Evolutionary conservation across 2,888 invertebrate genomes (phyloP), one percentile per base, ranked within the genome.

Genomic region (Phaonia tiefii): DNA sequence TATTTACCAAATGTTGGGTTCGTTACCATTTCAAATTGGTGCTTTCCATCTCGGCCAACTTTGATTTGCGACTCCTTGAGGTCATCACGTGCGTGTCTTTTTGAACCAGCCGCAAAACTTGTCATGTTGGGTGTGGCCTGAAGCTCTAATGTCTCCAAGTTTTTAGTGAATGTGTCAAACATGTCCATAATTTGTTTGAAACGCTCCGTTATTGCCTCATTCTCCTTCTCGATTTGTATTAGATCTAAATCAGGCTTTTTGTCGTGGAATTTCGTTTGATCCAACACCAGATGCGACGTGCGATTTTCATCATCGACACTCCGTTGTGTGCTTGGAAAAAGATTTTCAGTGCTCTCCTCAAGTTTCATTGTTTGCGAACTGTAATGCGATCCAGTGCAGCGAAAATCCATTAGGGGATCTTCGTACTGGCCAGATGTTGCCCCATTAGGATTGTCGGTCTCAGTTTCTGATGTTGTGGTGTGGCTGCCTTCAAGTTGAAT

Each of bases 151-250:
- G 63, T 81, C 37, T 88, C 87, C 56, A 88, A 63, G 63, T 86
- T 86, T 26, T 83, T 83, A 0, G 86, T 85, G 37, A 87, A 86
- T n/a, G 77, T 79, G 66, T 87, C 84, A 46, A 88, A 85, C 74
- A 88, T 73, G 4, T 81, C 79, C 42, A 88, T 79, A 13, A 87
- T 86, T 51, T 85, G 83, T 13, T 85, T 77, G 42, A 87, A 72
- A 13, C 84, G 85, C 10, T 79, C 75, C 1, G 83, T 82, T 2
- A 84, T 80, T n/a, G 84, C 84, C 7, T 58, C n/a, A 63, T 82
- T 83, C 31, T 81, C 46, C 0, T 25, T 11, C n/a, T 54, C 65
- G 7, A 73, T 42, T 20, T 65, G 26, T n/a, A n/a, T n/a, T n/a
- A n/a, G n/a, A n/a, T n/a, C n/a, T n/a, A n/a, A n/a, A n/a, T 15